Evolutionary conservation across 1,140 invertebrate genomes (phyloP).

Genomic region (Penaeus chinensis): DNA sequence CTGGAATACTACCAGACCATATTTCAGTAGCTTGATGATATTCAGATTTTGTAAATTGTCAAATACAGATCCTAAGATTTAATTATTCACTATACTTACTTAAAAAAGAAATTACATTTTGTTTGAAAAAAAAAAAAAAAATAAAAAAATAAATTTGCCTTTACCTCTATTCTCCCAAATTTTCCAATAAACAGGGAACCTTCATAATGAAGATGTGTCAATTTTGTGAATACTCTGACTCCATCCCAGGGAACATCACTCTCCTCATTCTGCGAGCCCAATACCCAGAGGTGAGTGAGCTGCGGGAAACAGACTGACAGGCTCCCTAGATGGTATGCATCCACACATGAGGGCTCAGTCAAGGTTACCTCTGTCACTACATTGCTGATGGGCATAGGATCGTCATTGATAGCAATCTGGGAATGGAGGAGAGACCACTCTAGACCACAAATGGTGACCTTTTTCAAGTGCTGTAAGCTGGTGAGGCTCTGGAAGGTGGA

Average conservation of each 20-base stretch:
- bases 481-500: slow-evolving; percentile 12
- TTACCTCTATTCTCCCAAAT: slow-evolving; percentile 43
- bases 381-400: slow-evolving; percentile 32
- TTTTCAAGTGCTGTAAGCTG: slow-evolving; percentile 20
- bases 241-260: slow-evolving; percentile 15
- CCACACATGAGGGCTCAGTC: slow-evolving; percentile 21
- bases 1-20: no score
- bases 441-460: slow-evolving; percentile 32
- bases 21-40: no score
- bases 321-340: slow-evolving; percentile 28
- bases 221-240: slow-evolving; percentile 26
- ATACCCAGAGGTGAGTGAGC: slow-evolving; percentile 32
- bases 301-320: slow-evolving; percentile 40
- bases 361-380: slow-evolving; percentile 33
- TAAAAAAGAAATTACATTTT: not conserved
- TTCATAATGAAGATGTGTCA: slow-evolving; percentile 37
- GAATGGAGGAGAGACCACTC: slow-evolving; percentile 29
- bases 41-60: no score
- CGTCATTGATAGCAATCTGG: slow-evolving; percentile 36
- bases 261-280: slow-evolving; percentile 4
- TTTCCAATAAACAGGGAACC: slow-evolving; percentile 2
- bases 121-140: not conserved
- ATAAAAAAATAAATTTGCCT: not conserved
- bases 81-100: not conserved
- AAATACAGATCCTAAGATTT: no score